Evolutionary conservation across 2,888 invertebrate species (phyloP), one percentile per base, ranked within the genome.

Genomic region (Nephrotoma appendiculata): DNA sequence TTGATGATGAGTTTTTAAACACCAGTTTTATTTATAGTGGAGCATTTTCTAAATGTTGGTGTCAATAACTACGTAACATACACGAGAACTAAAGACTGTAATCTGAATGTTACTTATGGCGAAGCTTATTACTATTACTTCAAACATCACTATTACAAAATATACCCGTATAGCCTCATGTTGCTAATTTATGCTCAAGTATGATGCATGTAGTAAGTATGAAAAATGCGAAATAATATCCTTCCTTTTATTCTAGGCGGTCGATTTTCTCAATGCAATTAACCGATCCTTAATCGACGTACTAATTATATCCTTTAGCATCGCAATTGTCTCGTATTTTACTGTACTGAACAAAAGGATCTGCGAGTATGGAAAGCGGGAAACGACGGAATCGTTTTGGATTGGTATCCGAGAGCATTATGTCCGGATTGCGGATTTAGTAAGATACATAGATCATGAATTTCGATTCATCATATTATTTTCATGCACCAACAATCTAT

Each of bases 401-500:
- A 93, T 93, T 31, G 93, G 93, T 87, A 92, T 95, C 6, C 93
- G 96, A 86, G 93, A 93, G 88, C 95, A 95, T 88, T 95, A 94
- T 88, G 93, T 94, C 87, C 92, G 93, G 43, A 92, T 96, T 42
- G 93, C 94, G 0, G 92, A 93, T 12, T 90, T 96, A 43, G 93
- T 95, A 0, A 92, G 93, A 83, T 91, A 91, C 31, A 92, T 95
- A 4, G 95, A 96, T 89, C 90, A 91, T 4, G 92, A 93, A 84
- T 92, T 96, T n/a, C 94, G 95, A 2, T 92, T 92, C 11, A 90
- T 96, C 87, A 92, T 96, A 0, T 90, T 95, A 0, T 90, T 96
- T 5, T 95, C 95, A 0, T 95, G 95, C 88, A 91, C 94, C 19
- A 95, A 94, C 88, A 95, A 96, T 89, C 92, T 95, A 86, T 96